These are phyloP conservation scores for Torymus auratus DNA, from an alignment of 2,888 invertebrate species.

Conservation along the genomic window DNA sequence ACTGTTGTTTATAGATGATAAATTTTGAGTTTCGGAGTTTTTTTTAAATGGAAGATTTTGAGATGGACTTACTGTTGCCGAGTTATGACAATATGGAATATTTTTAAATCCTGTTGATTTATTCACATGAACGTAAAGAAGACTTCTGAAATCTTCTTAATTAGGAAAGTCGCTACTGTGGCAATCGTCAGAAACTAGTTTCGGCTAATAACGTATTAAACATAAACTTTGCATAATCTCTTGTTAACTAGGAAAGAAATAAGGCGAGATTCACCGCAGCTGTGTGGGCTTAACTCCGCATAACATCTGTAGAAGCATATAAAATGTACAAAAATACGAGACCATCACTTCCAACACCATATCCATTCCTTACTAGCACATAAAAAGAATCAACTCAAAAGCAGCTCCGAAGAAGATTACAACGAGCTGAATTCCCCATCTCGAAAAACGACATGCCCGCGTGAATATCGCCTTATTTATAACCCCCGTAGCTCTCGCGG, in stretches of 20 bases:
- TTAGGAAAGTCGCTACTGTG: no score
- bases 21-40: not conserved
- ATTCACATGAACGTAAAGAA: no score
- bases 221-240: no score
- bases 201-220: no score
- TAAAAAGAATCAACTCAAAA: constrained; percentile 21
- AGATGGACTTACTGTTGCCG: not conserved
- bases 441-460: constrained; percentile 7
- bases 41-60: constrained; percentile 1
- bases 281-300: no score
- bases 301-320: constrained; percentile 1
- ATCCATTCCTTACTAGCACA: not conserved
- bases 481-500: not conserved
- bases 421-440: constrained; percentile 20
- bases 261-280: no score
- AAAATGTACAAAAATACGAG: not conserved
- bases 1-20: not conserved
- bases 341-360: not conserved
- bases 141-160: no score
- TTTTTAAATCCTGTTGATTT: no score
- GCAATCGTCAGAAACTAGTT: no score
- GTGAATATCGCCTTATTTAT: constrained; percentile 21
- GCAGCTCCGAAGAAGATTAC: constrained; percentile 17
- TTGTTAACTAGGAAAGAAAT: no score
- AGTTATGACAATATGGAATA: no score